Percentiles rank a stretch among this genome's conserved stretches.
Evolutionary conservation across 2,888 invertebrate genomes (phyloP).

Genomic region (Sinopyrophorus schimmeli): DNA sequence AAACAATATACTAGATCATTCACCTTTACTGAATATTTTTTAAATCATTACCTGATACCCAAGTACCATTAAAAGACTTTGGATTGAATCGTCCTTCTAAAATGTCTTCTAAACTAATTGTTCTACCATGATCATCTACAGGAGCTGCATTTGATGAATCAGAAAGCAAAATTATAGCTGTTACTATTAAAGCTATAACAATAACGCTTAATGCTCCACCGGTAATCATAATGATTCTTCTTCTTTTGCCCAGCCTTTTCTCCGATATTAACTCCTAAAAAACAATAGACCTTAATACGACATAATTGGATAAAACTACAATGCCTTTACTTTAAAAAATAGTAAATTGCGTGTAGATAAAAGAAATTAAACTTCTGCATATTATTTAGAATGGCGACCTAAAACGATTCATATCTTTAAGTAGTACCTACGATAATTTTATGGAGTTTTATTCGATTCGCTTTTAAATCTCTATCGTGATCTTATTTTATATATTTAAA

Average conservation of each 20-base stretch:
- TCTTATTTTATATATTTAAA: no score
- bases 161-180: constrained; percentile 53
- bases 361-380: no score
- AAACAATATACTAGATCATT: constrained; percentile 32
- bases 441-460: no score
- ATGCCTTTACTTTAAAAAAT: no score
- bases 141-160: constrained; percentile 30
- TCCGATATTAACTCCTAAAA: constrained; percentile 65
- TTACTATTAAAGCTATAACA: constrained; percentile 64
- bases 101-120: constrained; percentile 70
- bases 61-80: constrained; percentile 75
- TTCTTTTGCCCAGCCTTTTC: constrained; percentile 59
- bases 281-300: constrained; percentile 18
- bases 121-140: constrained; percentile 41
- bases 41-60: constrained; percentile 69
- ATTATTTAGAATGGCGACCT: no score
- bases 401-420: no score
- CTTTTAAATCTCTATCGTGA: no score
- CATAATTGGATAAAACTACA: no score
- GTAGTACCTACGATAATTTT: no score
- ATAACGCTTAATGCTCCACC: constrained; percentile 59
- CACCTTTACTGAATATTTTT: neutral
- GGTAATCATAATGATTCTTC: constrained; percentile 58
- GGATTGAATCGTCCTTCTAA: constrained; percentile 69
- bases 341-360: no score